Evolutionary conservation across 1,140 invertebrate genomes (phyloP).

Genomic region (Aphelinus certus): DNA sequence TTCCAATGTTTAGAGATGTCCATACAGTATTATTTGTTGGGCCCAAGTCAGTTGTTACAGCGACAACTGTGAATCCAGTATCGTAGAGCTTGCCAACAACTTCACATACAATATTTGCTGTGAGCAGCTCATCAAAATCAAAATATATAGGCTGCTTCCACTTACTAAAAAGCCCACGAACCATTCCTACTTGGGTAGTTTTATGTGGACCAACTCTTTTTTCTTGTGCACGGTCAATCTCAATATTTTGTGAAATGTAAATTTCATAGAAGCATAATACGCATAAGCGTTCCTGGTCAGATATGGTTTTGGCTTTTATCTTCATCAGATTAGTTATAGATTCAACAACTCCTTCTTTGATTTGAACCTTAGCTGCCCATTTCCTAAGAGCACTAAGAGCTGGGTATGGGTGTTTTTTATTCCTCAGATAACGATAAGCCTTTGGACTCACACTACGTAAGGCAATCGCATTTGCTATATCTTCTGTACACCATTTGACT

Average conservation of each 20-base stretch:
- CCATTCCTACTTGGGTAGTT: slow-evolving; percentile 38
- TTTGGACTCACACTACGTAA: slow-evolving; percentile 30
- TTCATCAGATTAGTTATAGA: slow-evolving; percentile 37
- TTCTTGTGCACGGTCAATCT: slow-evolving; percentile 34
- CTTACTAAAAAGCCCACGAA: slow-evolving; percentile 42
- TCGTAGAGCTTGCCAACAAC: background rate
- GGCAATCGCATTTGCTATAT: slow-evolving; percentile 41
- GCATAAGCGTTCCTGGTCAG: slow-evolving; percentile 20
- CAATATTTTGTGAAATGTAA: slow-evolving; percentile 26
- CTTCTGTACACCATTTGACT: slow-evolving; percentile 33
- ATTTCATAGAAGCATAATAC: slow-evolving; percentile 42
- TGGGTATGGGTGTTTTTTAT: slow-evolving; percentile 38
- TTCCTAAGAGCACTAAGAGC: slow-evolving; percentile 31
- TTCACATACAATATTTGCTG: background rate
- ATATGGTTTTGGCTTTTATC: slow-evolving; percentile 10
- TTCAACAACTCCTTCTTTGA: slow-evolving; percentile 26
- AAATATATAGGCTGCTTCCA: slow-evolving; percentile 57
- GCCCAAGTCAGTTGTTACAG: background rate
- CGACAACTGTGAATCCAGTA: background rate
- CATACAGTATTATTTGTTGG: slow-evolving; percentile 12
- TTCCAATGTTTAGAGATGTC: slow-evolving; percentile 26
- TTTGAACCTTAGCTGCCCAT: slow-evolving; percentile 30
- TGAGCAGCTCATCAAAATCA: slow-evolving; percentile 51
- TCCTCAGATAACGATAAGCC: slow-evolving; percentile 40
- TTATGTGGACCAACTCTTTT: slow-evolving; percentile 35